phyloP scores from a whole-genome alignment of 2,113 vertebrate genomes.

The Mesitornis unicolor region DNA sequence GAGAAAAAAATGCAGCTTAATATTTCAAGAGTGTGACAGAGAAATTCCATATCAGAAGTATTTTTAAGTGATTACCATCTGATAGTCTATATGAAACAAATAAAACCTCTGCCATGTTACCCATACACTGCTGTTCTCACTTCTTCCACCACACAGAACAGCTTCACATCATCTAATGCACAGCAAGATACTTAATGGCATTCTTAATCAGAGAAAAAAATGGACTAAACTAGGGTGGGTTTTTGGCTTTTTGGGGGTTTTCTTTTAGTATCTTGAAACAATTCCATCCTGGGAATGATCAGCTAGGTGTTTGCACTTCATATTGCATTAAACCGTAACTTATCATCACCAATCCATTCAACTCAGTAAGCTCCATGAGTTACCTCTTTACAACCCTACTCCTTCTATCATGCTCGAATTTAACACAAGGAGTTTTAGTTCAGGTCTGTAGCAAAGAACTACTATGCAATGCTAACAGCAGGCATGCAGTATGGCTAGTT shows the following conservation, averaged over 20 bases:
- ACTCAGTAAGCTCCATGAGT: neutral
- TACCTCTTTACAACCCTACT: rapidly evolving
- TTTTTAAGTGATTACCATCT: neutral
- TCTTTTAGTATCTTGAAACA: neutral
- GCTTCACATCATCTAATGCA: neutral
- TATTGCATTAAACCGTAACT: neutral
- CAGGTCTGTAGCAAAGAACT: neutral
- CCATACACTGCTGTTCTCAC: neutral
- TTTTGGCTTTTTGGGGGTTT: neutral
- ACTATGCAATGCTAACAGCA: neutral
- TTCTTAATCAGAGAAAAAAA: neutral
- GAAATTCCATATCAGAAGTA: neutral
- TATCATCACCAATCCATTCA: too few relatives aligned
- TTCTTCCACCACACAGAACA: neutral
- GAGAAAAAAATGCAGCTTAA: neutral
- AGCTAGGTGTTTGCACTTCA: neutral
- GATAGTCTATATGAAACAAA: neutral
- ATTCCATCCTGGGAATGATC: neutral
- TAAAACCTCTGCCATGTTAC: too few relatives aligned
- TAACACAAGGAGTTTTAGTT: neutral
- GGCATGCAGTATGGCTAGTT: neutral
- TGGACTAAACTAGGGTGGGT: neutral
- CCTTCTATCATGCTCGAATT: neutral
- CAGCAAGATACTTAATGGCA: neutral
- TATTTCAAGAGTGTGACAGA: neutral